These are phyloP conservation scores for Chaenodraco wilsoni DNA, from an alignment of 2,797 vertebrate genomes.

Conservation along the genomic window DNA sequence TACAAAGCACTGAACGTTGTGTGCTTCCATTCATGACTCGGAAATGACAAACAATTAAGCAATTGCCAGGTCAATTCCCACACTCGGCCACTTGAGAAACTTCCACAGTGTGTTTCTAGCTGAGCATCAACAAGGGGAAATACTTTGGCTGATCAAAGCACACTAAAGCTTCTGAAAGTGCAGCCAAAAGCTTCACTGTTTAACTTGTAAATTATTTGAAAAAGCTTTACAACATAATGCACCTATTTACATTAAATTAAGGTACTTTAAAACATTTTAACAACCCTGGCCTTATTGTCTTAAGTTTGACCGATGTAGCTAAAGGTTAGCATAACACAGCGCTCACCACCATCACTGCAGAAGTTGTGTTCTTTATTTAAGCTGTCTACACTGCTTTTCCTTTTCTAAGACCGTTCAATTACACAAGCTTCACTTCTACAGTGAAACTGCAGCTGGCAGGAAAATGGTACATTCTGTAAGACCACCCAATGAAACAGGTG, in stretches of 20 bases:
- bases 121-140: constrained; percentile 38
- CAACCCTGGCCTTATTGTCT: constrained; percentile 18
- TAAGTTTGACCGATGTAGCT: constrained; percentile 17
- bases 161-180: constrained; percentile 9
- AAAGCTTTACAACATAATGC: constrained; percentile 7
- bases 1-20: constrained; percentile 54
- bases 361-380: constrained; percentile 39
- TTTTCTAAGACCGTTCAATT: constrained; percentile 26
- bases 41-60: constrained; percentile 60
- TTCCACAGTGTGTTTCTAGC: constrained; percentile 33
- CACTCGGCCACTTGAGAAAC: constrained; percentile 42
- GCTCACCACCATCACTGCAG: background rate
- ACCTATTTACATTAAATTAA: constrained; percentile 25
- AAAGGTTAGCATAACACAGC: constrained; percentile 44
- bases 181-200: constrained; percentile 17
- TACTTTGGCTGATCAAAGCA: constrained; percentile 50
- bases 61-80: constrained; percentile 57
- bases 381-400: constrained; percentile 1
- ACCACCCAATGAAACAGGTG: background rate
- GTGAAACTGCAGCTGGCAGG: background rate
- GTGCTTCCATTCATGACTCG: constrained; percentile 56
- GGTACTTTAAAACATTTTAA: constrained; percentile 6
- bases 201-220: constrained; percentile 4
- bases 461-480: background rate
- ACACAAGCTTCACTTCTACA: constrained; percentile 14